Percentiles rank a stretch among this genome's conserved stretches.
Conservation (phyloP, 2,888 invertebrate species). For the Drosophila anomelani region DNA sequence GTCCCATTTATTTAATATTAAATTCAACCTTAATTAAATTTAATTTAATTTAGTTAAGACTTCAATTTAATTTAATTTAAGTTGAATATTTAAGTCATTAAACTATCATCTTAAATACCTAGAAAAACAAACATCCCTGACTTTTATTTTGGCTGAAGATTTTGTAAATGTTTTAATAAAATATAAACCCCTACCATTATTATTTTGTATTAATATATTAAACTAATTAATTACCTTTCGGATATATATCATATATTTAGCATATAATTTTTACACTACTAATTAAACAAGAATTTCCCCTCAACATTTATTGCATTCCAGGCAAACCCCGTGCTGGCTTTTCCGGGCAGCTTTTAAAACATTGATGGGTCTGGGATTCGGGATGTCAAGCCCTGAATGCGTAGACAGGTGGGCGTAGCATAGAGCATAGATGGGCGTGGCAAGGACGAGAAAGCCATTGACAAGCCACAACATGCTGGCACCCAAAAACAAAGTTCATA, state of each 20-base stretch:
- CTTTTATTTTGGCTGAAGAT: no score
- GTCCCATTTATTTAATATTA: not conserved
- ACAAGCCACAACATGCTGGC: conserved; percentile 16
- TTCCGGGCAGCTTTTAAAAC: conserved; percentile 7
- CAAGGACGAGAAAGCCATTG: conserved; percentile 1
- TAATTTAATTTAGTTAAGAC: no score
- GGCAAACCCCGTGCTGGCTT: conserved; percentile 11
- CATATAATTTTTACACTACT: no score
- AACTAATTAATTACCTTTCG: not conserved
- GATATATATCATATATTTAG: no score
- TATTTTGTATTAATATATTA: not conserved
- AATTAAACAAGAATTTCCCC: not conserved
- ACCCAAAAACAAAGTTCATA: conserved; percentile 15
- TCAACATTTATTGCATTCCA: conserved; percentile 19
- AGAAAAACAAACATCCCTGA: not conserved
- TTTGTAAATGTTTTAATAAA: no score
- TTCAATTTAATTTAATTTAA: not conserved
- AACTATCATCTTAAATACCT: not conserved
- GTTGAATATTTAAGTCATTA: not conserved
- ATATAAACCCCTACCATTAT: not conserved
- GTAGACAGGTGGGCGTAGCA: conserved; percentile 30
- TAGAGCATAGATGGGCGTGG: not conserved
- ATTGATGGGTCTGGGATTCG: conserved; percentile 10
- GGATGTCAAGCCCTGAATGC: conserved; percentile 12
- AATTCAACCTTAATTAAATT: not conserved